Evolutionary conservation across 2,113 vertebrate genomes (phyloP).

Genomic region (Micronycteris hirsuta): DNA sequence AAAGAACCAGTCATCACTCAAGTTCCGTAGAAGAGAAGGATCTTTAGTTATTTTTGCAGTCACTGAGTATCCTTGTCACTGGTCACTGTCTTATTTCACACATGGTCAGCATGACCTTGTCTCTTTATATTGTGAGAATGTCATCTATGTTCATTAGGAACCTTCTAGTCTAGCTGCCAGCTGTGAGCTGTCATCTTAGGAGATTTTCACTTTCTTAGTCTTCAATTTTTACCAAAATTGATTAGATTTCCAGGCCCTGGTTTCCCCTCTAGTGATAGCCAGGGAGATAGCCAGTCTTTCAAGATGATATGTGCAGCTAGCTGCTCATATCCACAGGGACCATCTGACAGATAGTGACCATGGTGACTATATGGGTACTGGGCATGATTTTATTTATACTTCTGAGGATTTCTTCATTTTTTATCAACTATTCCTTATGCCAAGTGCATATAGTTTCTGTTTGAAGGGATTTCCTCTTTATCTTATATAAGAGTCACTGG

Average conservation of each 20-base stretch:
- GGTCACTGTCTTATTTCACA: not conserved
- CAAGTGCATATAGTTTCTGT: not conserved
- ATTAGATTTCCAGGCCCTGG: not conserved
- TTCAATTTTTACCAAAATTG: not conserved
- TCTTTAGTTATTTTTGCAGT: not conserved
- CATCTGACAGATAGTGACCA: not conserved
- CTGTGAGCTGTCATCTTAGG: not conserved
- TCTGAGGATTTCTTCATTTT: not conserved
- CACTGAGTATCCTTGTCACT: not conserved
- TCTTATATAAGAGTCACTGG: not conserved
- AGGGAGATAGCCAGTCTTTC: not conserved
- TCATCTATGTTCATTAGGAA: not conserved
- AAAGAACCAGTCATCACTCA: not conserved
- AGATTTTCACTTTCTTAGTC: not conserved
- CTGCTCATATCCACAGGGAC: not conserved
- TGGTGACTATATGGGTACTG: rapidly evolving
- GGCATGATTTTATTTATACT: not conserved
- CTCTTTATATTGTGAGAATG: not conserved
- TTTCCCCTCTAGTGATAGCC: not conserved
- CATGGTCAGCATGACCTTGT: not conserved
- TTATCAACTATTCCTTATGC: not conserved
- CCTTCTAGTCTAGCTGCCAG: not conserved
- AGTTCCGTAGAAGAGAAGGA: not conserved
- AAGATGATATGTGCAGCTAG: not conserved
- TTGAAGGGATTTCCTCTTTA: not conserved